These are phyloP conservation scores for Ectemnius continuus DNA, from an alignment of 2,888 invertebrate species.

Conservation along the genomic window DNA sequence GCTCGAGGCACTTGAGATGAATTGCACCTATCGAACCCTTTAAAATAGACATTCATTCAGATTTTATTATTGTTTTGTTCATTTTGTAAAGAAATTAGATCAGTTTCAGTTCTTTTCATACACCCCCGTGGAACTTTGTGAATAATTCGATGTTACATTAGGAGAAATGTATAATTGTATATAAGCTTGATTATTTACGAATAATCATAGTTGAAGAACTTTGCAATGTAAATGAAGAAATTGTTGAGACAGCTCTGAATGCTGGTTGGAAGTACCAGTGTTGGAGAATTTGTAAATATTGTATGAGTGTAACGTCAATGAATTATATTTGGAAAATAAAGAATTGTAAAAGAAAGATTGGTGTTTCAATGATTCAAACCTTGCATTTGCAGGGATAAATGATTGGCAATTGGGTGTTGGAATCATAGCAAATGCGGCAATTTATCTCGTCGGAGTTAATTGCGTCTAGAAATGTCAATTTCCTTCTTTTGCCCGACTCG, in stretches of 20 bases:
- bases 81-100: too few relatives aligned
- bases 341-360: too few relatives aligned
- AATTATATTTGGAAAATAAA: conserved; percentile 11
- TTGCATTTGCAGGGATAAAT: conserved; percentile 80
- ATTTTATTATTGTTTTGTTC: not conserved
- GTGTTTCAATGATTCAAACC: conserved; percentile 73
- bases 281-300: too few relatives aligned
- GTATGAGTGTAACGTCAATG: not conserved
- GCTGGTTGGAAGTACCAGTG: too few relatives aligned
- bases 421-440: conserved; percentile 80
- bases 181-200: too few relatives aligned
- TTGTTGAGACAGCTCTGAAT: too few relatives aligned
- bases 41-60: conserved; percentile 18
- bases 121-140: too few relatives aligned
- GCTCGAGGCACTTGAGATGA: conserved; percentile 86
- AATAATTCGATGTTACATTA: too few relatives aligned
- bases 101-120: too few relatives aligned
- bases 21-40: conserved; percentile 86
- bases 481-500: conserved; percentile 24
- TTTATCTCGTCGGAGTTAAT: conserved; percentile 49
- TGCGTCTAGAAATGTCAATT: conserved; percentile 29
- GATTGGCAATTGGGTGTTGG: conserved; percentile 76
- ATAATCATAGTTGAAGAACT: too few relatives aligned
- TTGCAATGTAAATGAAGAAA: too few relatives aligned
- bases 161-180: too few relatives aligned